Evolutionary conservation across 2,888 invertebrate genomes (phyloP).

Genomic region (Plagodis dolabraria): DNA sequence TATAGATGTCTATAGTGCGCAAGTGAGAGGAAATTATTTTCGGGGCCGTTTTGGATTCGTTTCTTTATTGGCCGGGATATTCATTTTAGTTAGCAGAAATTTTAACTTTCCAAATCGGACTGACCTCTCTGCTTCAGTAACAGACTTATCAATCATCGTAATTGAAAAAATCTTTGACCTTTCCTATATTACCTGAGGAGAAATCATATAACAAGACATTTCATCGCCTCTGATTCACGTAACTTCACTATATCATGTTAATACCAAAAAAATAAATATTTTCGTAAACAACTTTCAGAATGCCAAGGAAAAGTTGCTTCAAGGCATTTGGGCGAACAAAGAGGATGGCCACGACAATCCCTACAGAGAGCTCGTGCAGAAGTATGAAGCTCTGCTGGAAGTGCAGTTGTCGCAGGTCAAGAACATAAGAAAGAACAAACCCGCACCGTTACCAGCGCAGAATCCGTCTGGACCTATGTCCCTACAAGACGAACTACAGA

Average conservation of each 20-base stretch:
- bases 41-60: no score
- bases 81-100: slow-evolving; percentile 11
- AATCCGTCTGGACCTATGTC: slow-evolving; percentile 77
- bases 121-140: slow-evolving; percentile 29
- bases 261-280: slow-evolving; percentile 16
- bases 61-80: no score
- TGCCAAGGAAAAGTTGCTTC: slow-evolving; percentile 80
- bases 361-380: slow-evolving; percentile 92
- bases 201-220: slow-evolving; percentile 28
- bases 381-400: slow-evolving; percentile 92
- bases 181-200: slow-evolving; percentile 19
- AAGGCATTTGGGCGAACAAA: slow-evolving; percentile 82
- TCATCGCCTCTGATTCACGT: slow-evolving; percentile 8
- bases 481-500: slow-evolving; percentile 90
- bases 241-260: background rate
- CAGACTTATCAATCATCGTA: slow-evolving; percentile 16
- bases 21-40: no score
- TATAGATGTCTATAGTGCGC: no score
- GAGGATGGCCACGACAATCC: slow-evolving; percentile 86
- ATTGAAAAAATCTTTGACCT: slow-evolving; percentile 7
- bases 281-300: slow-evolving; percentile 59
- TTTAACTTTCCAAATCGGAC: slow-evolving; percentile 6
- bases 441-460: slow-evolving; percentile 53
- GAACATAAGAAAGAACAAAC: slow-evolving; percentile 75
- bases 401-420: slow-evolving; percentile 88